phyloP scores from a whole-genome alignment of 2,888 invertebrate species.

The Xestia rhomboidea region DNA sequence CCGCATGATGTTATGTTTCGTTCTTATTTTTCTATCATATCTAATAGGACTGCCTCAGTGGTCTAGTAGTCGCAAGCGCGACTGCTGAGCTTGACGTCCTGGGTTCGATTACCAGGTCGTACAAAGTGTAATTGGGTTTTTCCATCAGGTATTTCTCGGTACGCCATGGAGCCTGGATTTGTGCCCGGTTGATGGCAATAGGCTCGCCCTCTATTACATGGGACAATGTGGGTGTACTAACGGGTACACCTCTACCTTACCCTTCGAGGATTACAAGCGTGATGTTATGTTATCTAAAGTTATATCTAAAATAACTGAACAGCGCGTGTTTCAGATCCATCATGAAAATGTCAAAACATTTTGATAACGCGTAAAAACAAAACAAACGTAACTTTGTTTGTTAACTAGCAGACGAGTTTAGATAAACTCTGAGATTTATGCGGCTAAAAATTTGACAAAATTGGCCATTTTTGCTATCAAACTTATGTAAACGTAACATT shows the following conservation, averaged over 20 bases:
- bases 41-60: background rate
- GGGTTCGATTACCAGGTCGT: too few relatives aligned
- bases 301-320: conserved; percentile 12
- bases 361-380: conserved; percentile 14
- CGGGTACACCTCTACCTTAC: too few relatives aligned
- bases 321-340: conserved; percentile 32
- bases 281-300: too few relatives aligned
- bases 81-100: too few relatives aligned
- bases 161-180: too few relatives aligned
- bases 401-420: background rate
- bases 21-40: background rate
- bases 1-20: background rate
- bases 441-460: background rate
- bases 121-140: too few relatives aligned
- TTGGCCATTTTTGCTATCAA: background rate
- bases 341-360: conserved; percentile 29
- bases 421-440: conserved; percentile 25
- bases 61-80: too few relatives aligned
- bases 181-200: too few relatives aligned
- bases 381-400: conserved; percentile 28
- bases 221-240: too few relatives aligned
- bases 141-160: too few relatives aligned
- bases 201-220: too few relatives aligned
- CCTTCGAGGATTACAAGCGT: too few relatives aligned
- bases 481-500: background rate